phyloP scores from a whole-genome alignment of 2,888 invertebrate genomes.

The Gymnocheta viridis region DNA sequence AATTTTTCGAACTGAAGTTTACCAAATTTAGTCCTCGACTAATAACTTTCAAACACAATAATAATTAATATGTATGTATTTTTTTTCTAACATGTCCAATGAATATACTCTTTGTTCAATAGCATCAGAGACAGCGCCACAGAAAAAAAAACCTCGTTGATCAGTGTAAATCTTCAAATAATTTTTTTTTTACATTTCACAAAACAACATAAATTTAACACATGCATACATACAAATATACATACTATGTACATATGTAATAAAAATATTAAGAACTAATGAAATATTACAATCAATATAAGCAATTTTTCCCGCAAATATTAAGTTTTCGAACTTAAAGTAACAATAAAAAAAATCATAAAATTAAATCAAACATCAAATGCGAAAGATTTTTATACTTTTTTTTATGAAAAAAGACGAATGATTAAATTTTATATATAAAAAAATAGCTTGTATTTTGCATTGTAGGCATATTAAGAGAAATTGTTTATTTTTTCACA shows the following conservation, averaged over 20 bases:
- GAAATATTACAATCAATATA: constrained; percentile 60
- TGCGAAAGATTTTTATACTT: constrained; percentile 35
- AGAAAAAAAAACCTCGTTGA: neutral
- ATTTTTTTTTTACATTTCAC: neutral
- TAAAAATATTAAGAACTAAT: constrained; percentile 1
- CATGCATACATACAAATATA: too few species aligned
- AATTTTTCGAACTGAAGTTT: too few species aligned
- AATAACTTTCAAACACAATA: too few species aligned
- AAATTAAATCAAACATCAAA: constrained; percentile 38
- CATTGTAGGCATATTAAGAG: neutral
- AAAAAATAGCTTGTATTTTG: constrained; percentile 28
- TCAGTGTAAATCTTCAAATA: neutral
- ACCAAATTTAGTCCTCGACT: too few species aligned
- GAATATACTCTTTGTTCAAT: too few species aligned
- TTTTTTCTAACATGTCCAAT: too few species aligned
- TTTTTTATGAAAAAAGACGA: constrained; percentile 18
- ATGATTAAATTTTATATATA: constrained; percentile 4
- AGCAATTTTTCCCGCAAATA: constrained; percentile 56
- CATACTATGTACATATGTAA: neutral
- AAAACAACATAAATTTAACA: constrained; percentile 2
- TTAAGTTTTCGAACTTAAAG: constrained; percentile 40
- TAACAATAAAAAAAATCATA: constrained; percentile 16
- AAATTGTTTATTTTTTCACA: neutral
- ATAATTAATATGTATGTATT: too few species aligned
- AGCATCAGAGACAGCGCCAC: too few species aligned